phyloP scores from a whole-genome alignment of 2,113 vertebrate genomes.

The Synodontis membranacea region DNA sequence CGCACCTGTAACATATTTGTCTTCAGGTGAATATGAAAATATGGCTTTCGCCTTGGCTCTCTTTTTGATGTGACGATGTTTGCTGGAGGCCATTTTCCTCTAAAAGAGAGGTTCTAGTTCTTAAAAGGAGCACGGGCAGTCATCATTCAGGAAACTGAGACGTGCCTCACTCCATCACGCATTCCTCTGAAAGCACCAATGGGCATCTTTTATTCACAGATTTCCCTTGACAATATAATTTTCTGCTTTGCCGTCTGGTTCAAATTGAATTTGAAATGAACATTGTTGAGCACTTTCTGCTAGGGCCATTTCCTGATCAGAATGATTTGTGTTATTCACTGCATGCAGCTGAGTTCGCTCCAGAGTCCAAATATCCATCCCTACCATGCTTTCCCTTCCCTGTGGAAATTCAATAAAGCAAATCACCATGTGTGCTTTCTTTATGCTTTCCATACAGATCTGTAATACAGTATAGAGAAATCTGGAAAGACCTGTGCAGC shows the following conservation, averaged over 20 bases:
- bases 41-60: conserved; percentile 32
- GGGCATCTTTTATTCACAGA: conserved; percentile 29
- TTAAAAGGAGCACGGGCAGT: conserved; percentile 8
- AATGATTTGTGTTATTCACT: conserved; percentile 28
- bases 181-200: conserved; percentile 28
- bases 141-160: background rate
- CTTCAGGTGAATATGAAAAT: conserved; percentile 35
- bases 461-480: too few relatives aligned
- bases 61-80: conserved; percentile 22
- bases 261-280: conserved; percentile 48
- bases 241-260: conserved; percentile 40
- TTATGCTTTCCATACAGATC: background rate
- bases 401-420: conserved; percentile 15
- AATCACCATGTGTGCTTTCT: background rate
- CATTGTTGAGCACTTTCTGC: conserved; percentile 21
- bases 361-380: conserved; percentile 25
- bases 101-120: conserved; percentile 8
- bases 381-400: background rate
- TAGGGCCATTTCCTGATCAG: conserved; percentile 42
- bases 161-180: conserved; percentile 9
- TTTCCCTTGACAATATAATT: conserved; percentile 44
- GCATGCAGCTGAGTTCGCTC: background rate
- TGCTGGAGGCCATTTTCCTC: conserved; percentile 23
- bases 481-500: background rate
- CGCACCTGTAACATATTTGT: conserved; percentile 6